Percentiles rank a stretch among this genome's conserved stretches.
phyloP scores from a whole-genome alignment of 23 tunicate genomes.

The Ciona savignyi region DNA sequence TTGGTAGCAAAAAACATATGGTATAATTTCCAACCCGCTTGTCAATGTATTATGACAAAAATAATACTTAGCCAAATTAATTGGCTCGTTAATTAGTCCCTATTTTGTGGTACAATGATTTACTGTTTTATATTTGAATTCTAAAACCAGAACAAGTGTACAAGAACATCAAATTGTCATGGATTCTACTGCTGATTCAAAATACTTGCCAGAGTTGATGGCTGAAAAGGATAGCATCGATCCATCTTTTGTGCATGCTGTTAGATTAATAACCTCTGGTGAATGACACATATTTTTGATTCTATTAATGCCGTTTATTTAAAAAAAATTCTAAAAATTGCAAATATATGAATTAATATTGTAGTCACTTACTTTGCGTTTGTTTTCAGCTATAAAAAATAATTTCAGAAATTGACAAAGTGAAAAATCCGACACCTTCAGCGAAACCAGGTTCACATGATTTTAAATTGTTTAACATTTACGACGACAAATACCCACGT shows the following conservation, averaged over 20 bases:
- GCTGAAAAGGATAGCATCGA: constrained; percentile 88
- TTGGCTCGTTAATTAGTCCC: too few relatives aligned
- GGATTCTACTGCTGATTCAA: background rate
- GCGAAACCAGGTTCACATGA: constrained; percentile 4
- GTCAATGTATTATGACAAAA: too few relatives aligned
- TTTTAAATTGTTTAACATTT: constrained; percentile 11
- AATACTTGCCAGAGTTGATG: constrained; percentile 74
- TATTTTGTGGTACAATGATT: too few relatives aligned
- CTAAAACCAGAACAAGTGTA: too few relatives aligned
- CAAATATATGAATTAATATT: too few relatives aligned
- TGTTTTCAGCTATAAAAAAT: background rate
- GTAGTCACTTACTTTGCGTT: too few relatives aligned
- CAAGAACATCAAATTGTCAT: too few relatives aligned
- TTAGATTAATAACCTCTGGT: constrained; percentile 33
- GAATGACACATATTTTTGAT: background rate
- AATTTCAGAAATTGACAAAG: constrained; percentile 49
- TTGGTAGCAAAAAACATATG: too few relatives aligned
- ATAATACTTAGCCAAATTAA: too few relatives aligned
- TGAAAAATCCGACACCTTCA: constrained; percentile 36
- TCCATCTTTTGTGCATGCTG: constrained; percentile 81
- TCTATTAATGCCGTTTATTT: background rate
- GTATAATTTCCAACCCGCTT: too few relatives aligned
- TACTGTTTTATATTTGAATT: background rate
- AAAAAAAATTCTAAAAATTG: too few relatives aligned
- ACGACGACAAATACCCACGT: constrained; percentile 17